These are phyloP conservation scores for Cylindroiulus punctatus DNA, from an alignment of 2,888 invertebrate species.

Conservation along the genomic window DNA sequence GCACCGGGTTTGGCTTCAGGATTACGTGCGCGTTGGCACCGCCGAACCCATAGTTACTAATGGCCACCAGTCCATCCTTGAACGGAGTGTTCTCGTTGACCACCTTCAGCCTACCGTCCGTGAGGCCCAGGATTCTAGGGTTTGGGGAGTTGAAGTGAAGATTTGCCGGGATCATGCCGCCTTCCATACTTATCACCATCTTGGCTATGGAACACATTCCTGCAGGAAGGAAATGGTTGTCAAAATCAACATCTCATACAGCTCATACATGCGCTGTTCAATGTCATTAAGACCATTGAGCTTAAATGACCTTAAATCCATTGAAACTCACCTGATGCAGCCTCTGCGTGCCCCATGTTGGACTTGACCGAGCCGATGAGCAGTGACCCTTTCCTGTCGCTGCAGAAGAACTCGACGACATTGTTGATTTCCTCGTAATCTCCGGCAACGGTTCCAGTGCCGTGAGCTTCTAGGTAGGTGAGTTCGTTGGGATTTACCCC, in stretches of 20 bases:
- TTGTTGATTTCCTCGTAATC: slow-evolving; percentile 98
- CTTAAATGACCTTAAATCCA: no score
- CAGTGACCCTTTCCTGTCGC: slow-evolving; percentile 79
- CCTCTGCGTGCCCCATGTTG: slow-evolving; percentile 98
- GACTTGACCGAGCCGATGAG: slow-evolving; percentile 96
- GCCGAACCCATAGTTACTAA: slow-evolving; percentile 98
- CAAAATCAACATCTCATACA: no score
- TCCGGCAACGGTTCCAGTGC: slow-evolving; percentile 97
- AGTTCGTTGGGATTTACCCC: slow-evolving; percentile 85
- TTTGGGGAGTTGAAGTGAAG: slow-evolving; percentile 90
- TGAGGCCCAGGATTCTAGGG: slow-evolving; percentile 85
- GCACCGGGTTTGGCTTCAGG: slow-evolving; percentile 81
- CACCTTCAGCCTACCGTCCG: slow-evolving; percentile 88
- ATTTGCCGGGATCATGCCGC: slow-evolving; percentile 87
- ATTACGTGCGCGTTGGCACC: slow-evolving; percentile 94
- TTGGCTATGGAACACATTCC: slow-evolving; percentile 92
- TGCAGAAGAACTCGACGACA: slow-evolving; percentile 90
- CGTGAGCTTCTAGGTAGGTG: slow-evolving; percentile 95
- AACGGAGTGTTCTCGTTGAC: slow-evolving; percentile 84
- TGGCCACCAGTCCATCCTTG: slow-evolving; percentile 87
- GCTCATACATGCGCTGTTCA: no score
- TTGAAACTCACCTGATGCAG: slow-evolving; percentile 86
- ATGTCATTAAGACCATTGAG: no score
- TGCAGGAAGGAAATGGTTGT: slow-evolving; percentile 56
- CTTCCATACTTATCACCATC: slow-evolving; percentile 91